phyloP scores from a whole-genome alignment of 2,888 invertebrate species.

The Noctua janthe region DNA sequence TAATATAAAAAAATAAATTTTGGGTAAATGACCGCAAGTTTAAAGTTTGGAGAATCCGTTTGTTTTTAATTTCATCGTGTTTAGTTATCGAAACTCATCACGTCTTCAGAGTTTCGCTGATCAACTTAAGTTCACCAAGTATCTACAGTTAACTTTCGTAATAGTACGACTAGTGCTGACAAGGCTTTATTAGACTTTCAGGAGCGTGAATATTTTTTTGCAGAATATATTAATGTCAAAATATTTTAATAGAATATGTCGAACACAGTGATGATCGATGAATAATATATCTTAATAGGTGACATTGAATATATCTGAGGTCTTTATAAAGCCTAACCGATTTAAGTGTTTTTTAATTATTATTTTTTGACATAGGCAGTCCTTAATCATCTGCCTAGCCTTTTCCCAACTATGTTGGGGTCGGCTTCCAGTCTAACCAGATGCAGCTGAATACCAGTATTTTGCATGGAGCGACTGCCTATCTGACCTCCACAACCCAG shows the following conservation, averaged over 20 bases:
- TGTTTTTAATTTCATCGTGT: not conserved
- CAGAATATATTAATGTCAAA: not conserved
- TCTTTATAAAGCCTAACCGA: not conserved
- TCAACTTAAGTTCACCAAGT: not conserved
- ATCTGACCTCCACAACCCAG: no score
- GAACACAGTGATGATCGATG: not conserved
- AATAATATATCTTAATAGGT: not conserved
- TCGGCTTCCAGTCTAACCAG: no score
- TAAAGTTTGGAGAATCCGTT: not conserved
- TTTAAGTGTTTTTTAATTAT: not conserved
- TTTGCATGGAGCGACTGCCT: no score
- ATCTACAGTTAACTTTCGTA: not conserved
- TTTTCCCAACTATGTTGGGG: no score
- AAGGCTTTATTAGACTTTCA: not conserved
- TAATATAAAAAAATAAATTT: no score
- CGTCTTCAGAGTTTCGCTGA: no score
- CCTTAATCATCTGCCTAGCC: no score
- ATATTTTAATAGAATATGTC: conserved; percentile 11
- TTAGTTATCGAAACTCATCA: not conserved
- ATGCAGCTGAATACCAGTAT: no score
- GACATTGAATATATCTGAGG: not conserved
- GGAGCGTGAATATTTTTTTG: not conserved
- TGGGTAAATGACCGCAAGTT: not conserved
- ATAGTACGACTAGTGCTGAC: not conserved
- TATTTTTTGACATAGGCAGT: not conserved